Evolutionary conservation across 2,113 vertebrate species (phyloP).

Genomic region (Condylura cristata): DNA sequence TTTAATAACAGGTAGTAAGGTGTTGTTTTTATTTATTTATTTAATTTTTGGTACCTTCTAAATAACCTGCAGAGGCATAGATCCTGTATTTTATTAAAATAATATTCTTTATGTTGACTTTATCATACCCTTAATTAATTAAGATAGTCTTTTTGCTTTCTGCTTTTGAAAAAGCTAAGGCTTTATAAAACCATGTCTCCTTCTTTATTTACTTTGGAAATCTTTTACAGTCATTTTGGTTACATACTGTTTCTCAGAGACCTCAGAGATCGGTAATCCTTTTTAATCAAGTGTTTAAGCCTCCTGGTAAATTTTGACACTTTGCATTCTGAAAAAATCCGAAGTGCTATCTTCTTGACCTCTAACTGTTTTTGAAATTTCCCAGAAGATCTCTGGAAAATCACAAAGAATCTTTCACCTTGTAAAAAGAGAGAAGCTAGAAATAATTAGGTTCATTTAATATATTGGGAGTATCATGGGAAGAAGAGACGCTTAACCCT

Average conservation of each 20-base stretch:
- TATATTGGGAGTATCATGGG: background rate
- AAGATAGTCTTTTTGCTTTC: background rate
- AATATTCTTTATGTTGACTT: background rate
- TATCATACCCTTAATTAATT: background rate
- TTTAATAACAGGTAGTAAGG: background rate
- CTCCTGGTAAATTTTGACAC: background rate
- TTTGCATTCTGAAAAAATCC: background rate
- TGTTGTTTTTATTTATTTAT: background rate
- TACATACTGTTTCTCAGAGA: background rate
- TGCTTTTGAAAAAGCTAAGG: background rate
- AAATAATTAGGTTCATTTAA: background rate
- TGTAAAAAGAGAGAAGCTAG: background rate
- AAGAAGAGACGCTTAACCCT: conserved; percentile 10
- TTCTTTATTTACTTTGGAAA: background rate
- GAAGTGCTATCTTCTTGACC: background rate
- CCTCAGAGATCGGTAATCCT: background rate
- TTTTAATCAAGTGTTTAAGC: background rate
- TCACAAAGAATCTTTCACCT: background rate
- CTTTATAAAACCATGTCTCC: background rate
- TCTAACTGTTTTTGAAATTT: conserved; percentile 8
- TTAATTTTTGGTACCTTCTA: background rate
- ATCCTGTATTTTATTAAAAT: background rate
- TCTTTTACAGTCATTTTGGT: background rate
- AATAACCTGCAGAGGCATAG: background rate
- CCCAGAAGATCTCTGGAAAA: background rate